Percentiles rank a stretch among this genome's conserved stretches.
These are phyloP conservation scores for Hemichromis elongatus DNA, from an alignment of 2,113 vertebrate species.

Conservation along the genomic window DNA sequence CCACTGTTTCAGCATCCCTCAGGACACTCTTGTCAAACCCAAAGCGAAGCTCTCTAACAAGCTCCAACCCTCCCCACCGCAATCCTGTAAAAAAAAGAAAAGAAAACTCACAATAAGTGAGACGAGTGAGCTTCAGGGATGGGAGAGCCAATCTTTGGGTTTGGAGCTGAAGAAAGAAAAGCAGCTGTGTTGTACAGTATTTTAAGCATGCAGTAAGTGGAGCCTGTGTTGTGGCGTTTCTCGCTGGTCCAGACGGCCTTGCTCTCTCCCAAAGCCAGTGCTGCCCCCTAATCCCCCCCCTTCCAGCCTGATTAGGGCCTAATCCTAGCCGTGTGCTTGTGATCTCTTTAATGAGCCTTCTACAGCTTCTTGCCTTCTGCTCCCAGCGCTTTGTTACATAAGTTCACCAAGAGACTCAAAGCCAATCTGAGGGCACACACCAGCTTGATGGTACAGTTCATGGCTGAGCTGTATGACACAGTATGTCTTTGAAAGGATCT, in stretches of 20 bases:
- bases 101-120: slow-evolving; percentile 7
- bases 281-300: slow-evolving; percentile 19
- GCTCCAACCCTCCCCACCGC: not conserved
- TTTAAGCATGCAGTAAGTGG: not conserved
- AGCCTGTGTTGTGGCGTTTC: not conserved
- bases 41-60: slow-evolving; percentile 19
- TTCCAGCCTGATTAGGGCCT: slow-evolving; percentile 40
- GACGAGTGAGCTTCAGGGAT: slow-evolving; percentile 12
- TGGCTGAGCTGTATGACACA: not conserved
- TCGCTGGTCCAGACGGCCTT: not conserved
- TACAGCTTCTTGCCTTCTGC: slow-evolving; percentile 6
- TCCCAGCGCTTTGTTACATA: slow-evolving; percentile 6
- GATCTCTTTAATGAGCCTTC: slow-evolving; percentile 59
- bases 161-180: not conserved
- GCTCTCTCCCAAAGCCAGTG: slow-evolving; percentile 8
- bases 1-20: slow-evolving; percentile 28
- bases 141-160: not conserved
- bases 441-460: not conserved
- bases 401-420: not conserved
- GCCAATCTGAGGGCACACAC: not conserved
- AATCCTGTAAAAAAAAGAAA: not conserved
- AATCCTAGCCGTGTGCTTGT: slow-evolving; percentile 48
- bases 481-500: not conserved
- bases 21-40: slow-evolving; percentile 44
- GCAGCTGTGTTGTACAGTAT: not conserved